Conservation (phyloP, 2,113 vertebrate species). For the Baryphthengus martii region DNA sequence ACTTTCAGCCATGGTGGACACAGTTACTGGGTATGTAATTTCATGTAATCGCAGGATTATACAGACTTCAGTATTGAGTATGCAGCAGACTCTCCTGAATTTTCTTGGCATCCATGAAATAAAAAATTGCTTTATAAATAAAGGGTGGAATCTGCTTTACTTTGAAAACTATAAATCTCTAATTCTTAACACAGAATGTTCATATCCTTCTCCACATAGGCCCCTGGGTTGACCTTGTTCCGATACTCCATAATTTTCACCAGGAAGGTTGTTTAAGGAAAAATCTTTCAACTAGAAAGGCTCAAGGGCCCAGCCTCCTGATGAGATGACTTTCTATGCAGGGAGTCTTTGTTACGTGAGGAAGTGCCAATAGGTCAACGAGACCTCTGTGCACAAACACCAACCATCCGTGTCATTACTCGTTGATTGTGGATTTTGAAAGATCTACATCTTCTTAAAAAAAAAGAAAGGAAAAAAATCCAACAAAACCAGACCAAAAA, state of each 20-base stretch:
- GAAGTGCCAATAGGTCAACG: slow-evolving; percentile 32
- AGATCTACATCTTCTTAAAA: background rate
- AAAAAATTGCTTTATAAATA: background rate
- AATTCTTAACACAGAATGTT: background rate
- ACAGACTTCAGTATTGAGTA: background rate
- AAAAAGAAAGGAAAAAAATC: background rate
- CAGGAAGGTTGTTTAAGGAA: background rate
- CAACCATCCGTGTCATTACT: background rate
- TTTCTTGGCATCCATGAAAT: background rate
- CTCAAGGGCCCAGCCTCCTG: background rate
- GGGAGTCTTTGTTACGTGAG: background rate
- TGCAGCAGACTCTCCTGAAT: background rate
- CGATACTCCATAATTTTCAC: background rate
- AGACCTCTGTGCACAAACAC: slow-evolving; percentile 3
- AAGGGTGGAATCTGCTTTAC: background rate
- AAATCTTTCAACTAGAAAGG: background rate
- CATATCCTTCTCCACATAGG: background rate
- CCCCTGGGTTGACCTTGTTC: background rate
- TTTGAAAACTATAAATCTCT: background rate
- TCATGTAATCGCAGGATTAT: background rate
- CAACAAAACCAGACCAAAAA: background rate
- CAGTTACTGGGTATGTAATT: background rate
- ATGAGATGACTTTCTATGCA: background rate
- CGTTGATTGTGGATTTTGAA: background rate
- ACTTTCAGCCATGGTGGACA: background rate